Conservation (phyloP, 1,140 invertebrate species). For the Heliconius nattereri region DNA sequence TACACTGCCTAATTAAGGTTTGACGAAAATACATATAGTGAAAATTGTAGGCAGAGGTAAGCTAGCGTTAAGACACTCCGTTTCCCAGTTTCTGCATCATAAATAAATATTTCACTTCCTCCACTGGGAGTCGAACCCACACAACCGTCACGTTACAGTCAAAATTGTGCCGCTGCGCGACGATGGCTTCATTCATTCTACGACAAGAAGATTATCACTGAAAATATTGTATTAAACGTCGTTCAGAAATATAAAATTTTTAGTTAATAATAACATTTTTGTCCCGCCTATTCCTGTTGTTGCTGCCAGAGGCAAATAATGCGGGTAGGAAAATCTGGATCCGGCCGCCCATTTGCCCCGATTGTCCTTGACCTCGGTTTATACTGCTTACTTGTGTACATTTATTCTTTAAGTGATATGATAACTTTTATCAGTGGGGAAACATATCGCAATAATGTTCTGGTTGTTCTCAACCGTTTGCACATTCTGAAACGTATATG, state of each 20-base stretch:
- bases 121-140: too few relatives aligned
- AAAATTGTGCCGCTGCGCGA: too few relatives aligned
- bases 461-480: not conserved
- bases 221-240: too few relatives aligned
- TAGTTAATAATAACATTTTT: not conserved
- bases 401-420: constrained; percentile 41
- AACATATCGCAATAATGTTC: constrained; percentile 16
- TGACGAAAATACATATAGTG: too few relatives aligned
- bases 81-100: too few relatives aligned
- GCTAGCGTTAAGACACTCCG: too few relatives aligned
- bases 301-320: constrained; percentile 7
- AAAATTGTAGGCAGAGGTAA: too few relatives aligned
- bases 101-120: too few relatives aligned
- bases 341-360: constrained; percentile 30
- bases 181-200: too few relatives aligned
- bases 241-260: not conserved
- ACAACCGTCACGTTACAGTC: too few relatives aligned
- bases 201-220: too few relatives aligned
- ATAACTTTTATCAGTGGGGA: constrained; percentile 40
- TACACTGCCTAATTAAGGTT: too few relatives aligned
- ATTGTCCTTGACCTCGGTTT: constrained; percentile 64
- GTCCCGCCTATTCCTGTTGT: not conserved
- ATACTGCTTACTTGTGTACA: constrained; percentile 38
- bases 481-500: not conserved
- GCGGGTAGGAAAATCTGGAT: constrained; percentile 6